Evolutionary conservation across 2,797 vertebrate genomes (phyloP), one percentile per base, ranked within the genome.

Genomic region (Acanthornis magna): DNA sequence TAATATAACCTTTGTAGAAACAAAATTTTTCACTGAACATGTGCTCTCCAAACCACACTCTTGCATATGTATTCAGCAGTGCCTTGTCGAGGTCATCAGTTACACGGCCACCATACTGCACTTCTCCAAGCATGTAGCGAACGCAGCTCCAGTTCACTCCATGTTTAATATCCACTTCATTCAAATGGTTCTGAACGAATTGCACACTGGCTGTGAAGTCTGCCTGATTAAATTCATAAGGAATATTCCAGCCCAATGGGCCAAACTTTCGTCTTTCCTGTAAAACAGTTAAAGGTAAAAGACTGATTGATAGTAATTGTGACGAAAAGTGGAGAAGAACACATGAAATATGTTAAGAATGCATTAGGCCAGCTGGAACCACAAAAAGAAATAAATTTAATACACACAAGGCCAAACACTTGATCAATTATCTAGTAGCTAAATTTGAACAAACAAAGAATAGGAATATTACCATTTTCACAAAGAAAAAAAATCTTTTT

Each of bases 191-290:
- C 96, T 98, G 98, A 45, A 99, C 81, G 91, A 98, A 99, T 97
- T 99, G 98, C 85, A 98, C 91, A 2, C 98, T 98, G 96, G 98
- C 98, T 70, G 98, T 91, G 5, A 99, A 98, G 82, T 99, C 98
- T 7, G 98, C 98, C 96, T 98, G 98, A 91, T 98, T 99, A 95
- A 99, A 99, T 90, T 98, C 98, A 3, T 99, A 99, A 2, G 98
- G 98, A 90, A 99, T 98, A 93, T 99, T 99, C 98, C 98, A 99
- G 54, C 98, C 98, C 34, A 99, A 88, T 2, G 98, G 97, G 22
- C 98, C 98, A 73, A 98, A 99, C 91, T 98, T 98, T 17, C 98
- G 97, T 43, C 98, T 98, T 95, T 99, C 98, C 98, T 99, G 96
- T 34, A 83, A 78, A 75, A 94, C 0, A 82, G 47, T 57, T 77